Conservation (phyloP, 2,797 vertebrate genomes). For the Sebastes glaucus region DNA sequence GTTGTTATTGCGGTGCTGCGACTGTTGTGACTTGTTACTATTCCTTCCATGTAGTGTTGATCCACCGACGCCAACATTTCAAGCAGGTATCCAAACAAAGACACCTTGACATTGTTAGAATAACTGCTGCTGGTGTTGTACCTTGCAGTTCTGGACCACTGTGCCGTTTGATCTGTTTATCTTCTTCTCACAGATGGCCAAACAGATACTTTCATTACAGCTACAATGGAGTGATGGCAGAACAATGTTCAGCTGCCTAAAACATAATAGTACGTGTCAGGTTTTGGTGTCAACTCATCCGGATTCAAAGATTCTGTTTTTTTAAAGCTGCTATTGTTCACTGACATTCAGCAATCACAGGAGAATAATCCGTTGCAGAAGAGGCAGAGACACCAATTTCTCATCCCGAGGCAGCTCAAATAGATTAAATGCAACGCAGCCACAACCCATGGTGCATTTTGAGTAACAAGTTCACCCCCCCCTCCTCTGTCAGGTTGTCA, state of each 20-base stretch:
- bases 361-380: conserved; percentile 30
- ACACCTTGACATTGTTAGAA: not conserved
- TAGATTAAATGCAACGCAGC: conserved; percentile 37
- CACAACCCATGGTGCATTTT: conserved; percentile 1
- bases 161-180: conserved; percentile 18
- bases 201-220: conserved; percentile 10
- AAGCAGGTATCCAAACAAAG: not conserved
- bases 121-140: not conserved
- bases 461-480: conserved; percentile 24
- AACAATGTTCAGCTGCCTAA: conserved; percentile 29
- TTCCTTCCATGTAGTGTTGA: not conserved
- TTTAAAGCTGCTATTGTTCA: conserved; percentile 39
- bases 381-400: conserved; percentile 17
- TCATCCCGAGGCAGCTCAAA: conserved; percentile 22
- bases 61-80: not conserved
- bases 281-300: conserved; percentile 24
- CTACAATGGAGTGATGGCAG: not conserved
- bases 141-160: not conserved
- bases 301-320: not conserved
- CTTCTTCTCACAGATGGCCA: conserved; percentile 4
- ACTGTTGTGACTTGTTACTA: not conserved
- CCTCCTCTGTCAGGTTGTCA: conserved; percentile 22
- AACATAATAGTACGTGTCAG: conserved; percentile 20
- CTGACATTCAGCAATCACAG: conserved; percentile 30
- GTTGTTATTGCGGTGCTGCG: not conserved